These are phyloP conservation scores for Drepana arcuata DNA, from an alignment of 1,140 invertebrate species.

Conservation along the genomic window DNA sequence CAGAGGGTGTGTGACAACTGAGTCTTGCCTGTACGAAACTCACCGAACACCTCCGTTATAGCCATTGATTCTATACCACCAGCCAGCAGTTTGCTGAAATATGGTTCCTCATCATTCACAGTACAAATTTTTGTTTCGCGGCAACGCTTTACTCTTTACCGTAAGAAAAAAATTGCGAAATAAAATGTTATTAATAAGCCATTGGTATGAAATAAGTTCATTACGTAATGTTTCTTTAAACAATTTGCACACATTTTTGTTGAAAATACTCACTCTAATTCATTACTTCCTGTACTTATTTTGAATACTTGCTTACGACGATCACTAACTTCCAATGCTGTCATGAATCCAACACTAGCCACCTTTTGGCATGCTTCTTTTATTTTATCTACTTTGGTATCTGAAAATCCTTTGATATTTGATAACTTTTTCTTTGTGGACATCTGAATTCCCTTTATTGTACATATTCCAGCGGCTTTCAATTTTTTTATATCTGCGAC, in stretches of 20 bases:
- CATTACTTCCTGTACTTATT: slow-evolving; percentile 81
- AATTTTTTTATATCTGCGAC: slow-evolving; percentile 83
- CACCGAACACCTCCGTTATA: slow-evolving; percentile 93
- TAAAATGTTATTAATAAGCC: background rate
- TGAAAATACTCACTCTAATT: slow-evolving; percentile 79
- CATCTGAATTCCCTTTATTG: slow-evolving; percentile 88
- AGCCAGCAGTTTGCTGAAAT: slow-evolving; percentile 79
- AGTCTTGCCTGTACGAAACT: slow-evolving; percentile 88
- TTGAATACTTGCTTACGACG: slow-evolving; percentile 81
- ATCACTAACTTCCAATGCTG: slow-evolving; percentile 82
- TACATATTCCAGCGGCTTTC: slow-evolving; percentile 84
- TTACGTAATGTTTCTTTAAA: background rate
- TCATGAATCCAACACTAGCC: slow-evolving; percentile 76
- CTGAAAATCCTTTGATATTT: slow-evolving; percentile 84
- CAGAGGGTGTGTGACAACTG: slow-evolving; percentile 85
- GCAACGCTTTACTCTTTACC: too few species aligned
- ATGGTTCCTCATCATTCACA: background rate
- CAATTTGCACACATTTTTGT: too few species aligned
- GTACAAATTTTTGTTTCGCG: too few species aligned
- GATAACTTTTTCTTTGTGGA: slow-evolving; percentile 81
- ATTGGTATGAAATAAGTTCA: background rate
- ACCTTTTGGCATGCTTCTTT: slow-evolving; percentile 82
- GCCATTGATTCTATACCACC: slow-evolving; percentile 92
- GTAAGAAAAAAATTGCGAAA: too few species aligned
- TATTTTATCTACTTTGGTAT: slow-evolving; percentile 88